Evolutionary conservation across 2,797 vertebrate species (phyloP).

Genomic region (Phoeniculus purpureus): DNA sequence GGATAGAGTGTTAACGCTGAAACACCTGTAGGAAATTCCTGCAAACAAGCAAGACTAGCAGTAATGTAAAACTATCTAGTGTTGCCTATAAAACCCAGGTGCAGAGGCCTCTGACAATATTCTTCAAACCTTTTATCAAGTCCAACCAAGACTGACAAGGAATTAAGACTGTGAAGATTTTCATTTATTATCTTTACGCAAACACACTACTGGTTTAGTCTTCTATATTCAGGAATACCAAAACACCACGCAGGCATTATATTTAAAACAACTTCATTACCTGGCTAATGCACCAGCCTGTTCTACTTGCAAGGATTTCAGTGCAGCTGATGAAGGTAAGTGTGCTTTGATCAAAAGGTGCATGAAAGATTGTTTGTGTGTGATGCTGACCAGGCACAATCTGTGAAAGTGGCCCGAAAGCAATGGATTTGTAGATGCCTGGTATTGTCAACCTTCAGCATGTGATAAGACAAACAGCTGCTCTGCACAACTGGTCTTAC

Average conservation of each 20-base stretch:
- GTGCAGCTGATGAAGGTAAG: not conserved
- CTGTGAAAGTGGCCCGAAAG: not conserved
- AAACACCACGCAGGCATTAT: not conserved
- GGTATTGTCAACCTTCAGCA: not conserved
- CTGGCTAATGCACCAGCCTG: not conserved
- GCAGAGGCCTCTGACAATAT: not conserved
- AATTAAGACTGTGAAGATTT: not conserved
- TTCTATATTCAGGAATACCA: not conserved
- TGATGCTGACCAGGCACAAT: not conserved
- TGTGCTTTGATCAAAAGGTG: not conserved
- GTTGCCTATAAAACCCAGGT: not conserved
- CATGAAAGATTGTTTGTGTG: rapidly evolving
- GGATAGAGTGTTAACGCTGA: not conserved
- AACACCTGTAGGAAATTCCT: not conserved
- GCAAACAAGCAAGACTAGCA: not conserved
- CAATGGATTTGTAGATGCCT: not conserved
- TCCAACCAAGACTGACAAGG: not conserved
- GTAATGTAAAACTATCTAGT: not conserved
- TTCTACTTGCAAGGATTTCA: not conserved
- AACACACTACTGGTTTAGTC: not conserved
- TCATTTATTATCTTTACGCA: not conserved
- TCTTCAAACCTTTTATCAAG: not conserved
- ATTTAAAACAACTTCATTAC: not conserved
- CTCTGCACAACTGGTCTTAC: not conserved
- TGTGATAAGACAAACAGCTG: not conserved